A percentile compares a stretch with the other conserved stretches of the same genome.
Conservation (phyloP, 2,113 vertebrate species). For the Dasyprocta punctata region DNA sequence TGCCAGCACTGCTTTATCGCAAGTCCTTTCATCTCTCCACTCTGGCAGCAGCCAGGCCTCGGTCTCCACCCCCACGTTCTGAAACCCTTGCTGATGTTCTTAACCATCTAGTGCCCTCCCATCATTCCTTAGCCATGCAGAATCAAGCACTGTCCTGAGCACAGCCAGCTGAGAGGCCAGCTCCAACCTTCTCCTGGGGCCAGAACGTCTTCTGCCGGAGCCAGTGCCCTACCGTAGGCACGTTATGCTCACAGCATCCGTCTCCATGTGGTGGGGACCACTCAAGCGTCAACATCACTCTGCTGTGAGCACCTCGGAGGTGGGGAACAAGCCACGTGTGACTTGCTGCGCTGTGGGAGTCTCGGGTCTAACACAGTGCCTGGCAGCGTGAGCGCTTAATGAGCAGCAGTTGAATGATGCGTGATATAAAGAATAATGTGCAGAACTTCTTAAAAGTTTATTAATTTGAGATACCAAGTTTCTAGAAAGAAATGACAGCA, state of each 20-base stretch:
- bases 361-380: not conserved
- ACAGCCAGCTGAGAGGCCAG: too few species aligned
- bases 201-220: too few species aligned
- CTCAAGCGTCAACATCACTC: accelerated
- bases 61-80: not conserved
- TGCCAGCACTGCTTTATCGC: not conserved
- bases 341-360: not conserved
- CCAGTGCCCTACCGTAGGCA: too few species aligned
- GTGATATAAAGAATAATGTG: not conserved
- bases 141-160: not conserved
- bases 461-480: not conserved
- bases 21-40: not conserved
- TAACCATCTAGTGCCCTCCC: not conserved
- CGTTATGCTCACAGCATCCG: not conserved
- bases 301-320: accelerated
- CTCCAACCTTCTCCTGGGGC: too few species aligned
- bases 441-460: not conserved
- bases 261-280: too few species aligned
- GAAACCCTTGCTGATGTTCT: too few species aligned
- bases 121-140: not conserved
- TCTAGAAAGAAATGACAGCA: not conserved
- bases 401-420: not conserved
- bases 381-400: too few species aligned
- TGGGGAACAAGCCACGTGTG: not conserved
- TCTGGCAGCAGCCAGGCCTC: not conserved